Conservation (phyloP, 2,113 vertebrate genomes). For the Embiotoca jacksoni region DNA sequence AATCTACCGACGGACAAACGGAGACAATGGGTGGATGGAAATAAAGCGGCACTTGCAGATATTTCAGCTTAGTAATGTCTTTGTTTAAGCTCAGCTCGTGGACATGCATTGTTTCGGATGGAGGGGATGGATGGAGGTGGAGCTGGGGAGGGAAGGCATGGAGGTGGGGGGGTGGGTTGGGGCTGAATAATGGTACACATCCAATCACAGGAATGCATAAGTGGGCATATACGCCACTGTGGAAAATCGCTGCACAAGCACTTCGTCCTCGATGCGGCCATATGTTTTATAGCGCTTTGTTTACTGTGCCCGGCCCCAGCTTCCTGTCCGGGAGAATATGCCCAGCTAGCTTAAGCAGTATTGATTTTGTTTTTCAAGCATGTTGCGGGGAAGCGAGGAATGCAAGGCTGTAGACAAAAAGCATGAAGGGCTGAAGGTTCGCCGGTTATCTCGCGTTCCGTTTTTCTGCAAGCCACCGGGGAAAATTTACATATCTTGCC, state of each 20-base stretch:
- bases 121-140: slow-evolving; percentile 58
- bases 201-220: slow-evolving; percentile 71
- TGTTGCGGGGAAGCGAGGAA: slow-evolving; percentile 38
- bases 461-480: slow-evolving; percentile 59
- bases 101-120: slow-evolving; percentile 42
- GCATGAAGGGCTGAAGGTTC: background rate
- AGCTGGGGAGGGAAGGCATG: slow-evolving; percentile 24
- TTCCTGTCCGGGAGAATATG: slow-evolving; percentile 60
- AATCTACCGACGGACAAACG: slow-evolving; percentile 58
- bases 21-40: slow-evolving; percentile 59
- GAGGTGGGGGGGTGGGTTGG: slow-evolving; percentile 10
- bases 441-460: slow-evolving; percentile 21
- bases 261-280: slow-evolving; percentile 57
- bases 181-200: slow-evolving; percentile 74
- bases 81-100: slow-evolving; percentile 64
- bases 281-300: slow-evolving; percentile 76
- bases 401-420: slow-evolving; percentile 19
- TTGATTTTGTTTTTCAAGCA: slow-evolving; percentile 54
- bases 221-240: slow-evolving; percentile 39
- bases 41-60: slow-evolving; percentile 66
- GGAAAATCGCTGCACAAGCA: slow-evolving; percentile 71
- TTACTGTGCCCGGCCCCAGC: slow-evolving; percentile 49
- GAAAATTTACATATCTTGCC: slow-evolving; percentile 50
- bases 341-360: slow-evolving; percentile 68
- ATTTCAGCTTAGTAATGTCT: slow-evolving; percentile 77